Percentiles rank a stretch among this genome's conserved stretches.
Evolutionary conservation across 2,113 vertebrate species (phyloP).

Genomic region (Mobula birostris): DNA sequence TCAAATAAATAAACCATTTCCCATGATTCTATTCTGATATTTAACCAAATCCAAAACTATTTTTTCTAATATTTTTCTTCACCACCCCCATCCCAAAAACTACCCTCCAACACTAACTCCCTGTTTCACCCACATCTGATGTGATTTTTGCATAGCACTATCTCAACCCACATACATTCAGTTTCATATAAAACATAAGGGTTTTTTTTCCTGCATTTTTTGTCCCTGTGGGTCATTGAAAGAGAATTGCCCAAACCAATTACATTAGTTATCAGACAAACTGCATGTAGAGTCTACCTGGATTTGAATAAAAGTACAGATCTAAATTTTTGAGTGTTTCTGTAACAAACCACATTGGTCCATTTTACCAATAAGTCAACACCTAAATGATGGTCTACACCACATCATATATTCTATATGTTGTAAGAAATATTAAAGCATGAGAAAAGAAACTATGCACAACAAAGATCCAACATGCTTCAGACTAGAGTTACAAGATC

Average conservation of each 20-base stretch:
- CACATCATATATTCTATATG: neutral
- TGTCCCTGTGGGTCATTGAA: neutral
- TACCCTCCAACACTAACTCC: neutral
- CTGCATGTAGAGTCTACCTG: neutral
- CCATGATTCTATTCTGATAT: neutral
- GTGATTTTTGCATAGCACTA: constrained; percentile 4
- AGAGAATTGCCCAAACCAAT: neutral
- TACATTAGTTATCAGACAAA: neutral
- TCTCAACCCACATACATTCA: neutral
- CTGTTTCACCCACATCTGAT: neutral
- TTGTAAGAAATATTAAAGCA: neutral
- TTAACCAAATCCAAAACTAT: neutral
- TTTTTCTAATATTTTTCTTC: neutral
- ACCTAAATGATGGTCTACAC: neutral
- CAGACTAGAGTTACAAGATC: neutral
- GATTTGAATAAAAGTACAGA: neutral
- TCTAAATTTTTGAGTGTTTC: neutral
- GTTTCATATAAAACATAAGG: neutral
- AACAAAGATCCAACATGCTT: neutral
- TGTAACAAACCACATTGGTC: neutral
- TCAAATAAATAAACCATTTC: neutral
- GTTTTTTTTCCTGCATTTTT: neutral
- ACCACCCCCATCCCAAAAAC: neutral
- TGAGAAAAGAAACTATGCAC: neutral
- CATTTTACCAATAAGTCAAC: neutral